Percentiles rank a stretch among this genome's conserved stretches.
Evolutionary conservation across 2,888 invertebrate genomes (phyloP).

Genomic region (Melanophora roralis): DNA sequence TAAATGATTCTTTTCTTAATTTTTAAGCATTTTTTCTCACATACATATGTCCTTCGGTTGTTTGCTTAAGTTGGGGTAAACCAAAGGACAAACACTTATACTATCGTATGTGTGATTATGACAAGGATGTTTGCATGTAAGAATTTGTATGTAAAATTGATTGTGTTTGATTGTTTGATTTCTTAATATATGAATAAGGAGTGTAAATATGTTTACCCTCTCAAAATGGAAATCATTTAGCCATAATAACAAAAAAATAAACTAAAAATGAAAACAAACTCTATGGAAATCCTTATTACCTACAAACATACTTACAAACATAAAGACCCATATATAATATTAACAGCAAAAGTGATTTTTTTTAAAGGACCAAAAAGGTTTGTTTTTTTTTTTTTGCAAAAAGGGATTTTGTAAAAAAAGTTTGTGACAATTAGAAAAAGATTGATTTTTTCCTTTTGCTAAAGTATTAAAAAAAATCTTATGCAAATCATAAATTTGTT

Average conservation of each 20-base stretch:
- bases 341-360: not conserved
- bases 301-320: slow-evolving; percentile 8
- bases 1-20: slow-evolving; percentile 35
- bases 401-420: not conserved
- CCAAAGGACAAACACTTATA: slow-evolving; percentile 40
- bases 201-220: slow-evolving; percentile 61
- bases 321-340: not conserved
- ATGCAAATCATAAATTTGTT: slow-evolving; percentile 34
- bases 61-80: slow-evolving; percentile 37
- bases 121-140: slow-evolving; percentile 29
- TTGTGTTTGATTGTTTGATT: slow-evolving; percentile 54
- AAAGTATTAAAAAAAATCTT: slow-evolving; percentile 17
- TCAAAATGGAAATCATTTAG: slow-evolving; percentile 41
- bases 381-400: not conserved
- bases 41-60: slow-evolving; percentile 1
- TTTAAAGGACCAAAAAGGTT: slow-evolving; percentile 3
- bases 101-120: slow-evolving; percentile 16
- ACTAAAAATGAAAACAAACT: not conserved
- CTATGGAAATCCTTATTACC: slow-evolving; percentile 43
- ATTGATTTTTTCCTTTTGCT: slow-evolving; percentile 11
- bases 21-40: slow-evolving; percentile 3
- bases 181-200: slow-evolving; percentile 61
- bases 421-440: slow-evolving; percentile 25
- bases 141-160: slow-evolving; percentile 46
- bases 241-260: slow-evolving; percentile 25